A percentile compares a stretch with the other conserved stretches of the same genome.
Conservation (phyloP, 2,888 invertebrate genomes). For the Chouioia cunea region DNA sequence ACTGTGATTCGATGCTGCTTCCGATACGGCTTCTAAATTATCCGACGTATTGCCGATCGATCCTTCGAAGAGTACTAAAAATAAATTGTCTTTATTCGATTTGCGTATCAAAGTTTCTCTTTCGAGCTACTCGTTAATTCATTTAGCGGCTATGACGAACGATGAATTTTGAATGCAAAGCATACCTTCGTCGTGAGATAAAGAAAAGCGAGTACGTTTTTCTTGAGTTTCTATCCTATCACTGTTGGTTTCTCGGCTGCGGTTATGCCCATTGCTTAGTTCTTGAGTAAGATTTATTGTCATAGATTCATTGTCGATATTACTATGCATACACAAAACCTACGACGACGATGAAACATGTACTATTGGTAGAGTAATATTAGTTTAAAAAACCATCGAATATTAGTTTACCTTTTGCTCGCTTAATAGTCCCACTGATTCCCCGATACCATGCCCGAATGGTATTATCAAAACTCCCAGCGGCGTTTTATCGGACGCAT, state of each 20-base stretch:
- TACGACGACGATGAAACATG: conserved; percentile 38
- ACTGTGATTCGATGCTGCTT: conserved; percentile 95
- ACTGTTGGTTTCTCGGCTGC: conserved; percentile 57
- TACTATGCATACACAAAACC: conserved; percentile 64
- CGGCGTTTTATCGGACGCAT: conserved; percentile 60
- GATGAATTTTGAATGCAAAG: conserved; percentile 5
- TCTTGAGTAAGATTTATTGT: conserved; percentile 60
- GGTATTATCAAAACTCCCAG: conserved; percentile 80
- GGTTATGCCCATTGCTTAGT: conserved; percentile 63
- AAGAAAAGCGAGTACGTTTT: conserved; percentile 76
- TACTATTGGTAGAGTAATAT: not conserved
- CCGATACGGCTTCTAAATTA: conserved; percentile 94
- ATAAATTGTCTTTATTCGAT: not conserved
- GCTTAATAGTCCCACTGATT: conserved; percentile 76
- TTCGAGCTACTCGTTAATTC: not conserved
- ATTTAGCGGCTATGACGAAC: conserved; percentile 23
- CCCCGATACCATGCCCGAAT: conserved; percentile 72
- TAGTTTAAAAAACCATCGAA: not conserved
- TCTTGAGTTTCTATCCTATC: conserved; percentile 68
- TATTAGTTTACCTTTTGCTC: conserved; percentile 73
- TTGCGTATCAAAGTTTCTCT: conserved; percentile 11
- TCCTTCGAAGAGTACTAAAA: conserved; percentile 71
- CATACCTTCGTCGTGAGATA: conserved; percentile 84
- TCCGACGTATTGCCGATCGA: conserved; percentile 93
- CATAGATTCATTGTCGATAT: conserved; percentile 54